A percentile compares a stretch with the other conserved stretches of the same genome.
Evolutionary conservation across 1,140 invertebrate species (phyloP).

Genomic region (Zophobas morio): DNA sequence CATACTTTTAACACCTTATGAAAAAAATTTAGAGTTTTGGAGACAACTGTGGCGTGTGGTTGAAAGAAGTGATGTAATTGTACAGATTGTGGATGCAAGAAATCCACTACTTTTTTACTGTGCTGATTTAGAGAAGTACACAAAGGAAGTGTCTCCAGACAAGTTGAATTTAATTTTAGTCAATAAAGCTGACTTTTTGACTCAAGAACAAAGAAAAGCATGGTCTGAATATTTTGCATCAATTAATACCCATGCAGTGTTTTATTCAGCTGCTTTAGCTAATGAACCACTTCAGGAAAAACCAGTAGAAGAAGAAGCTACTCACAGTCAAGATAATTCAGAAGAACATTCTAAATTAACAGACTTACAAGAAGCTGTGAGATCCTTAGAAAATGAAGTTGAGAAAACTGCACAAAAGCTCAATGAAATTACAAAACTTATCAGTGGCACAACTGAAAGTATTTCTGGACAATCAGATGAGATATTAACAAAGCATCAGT

Average conservation of each 20-base stretch:
- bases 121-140: slow-evolving; percentile 95
- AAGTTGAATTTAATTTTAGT: slow-evolving; percentile 91
- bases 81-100: slow-evolving; percentile 97
- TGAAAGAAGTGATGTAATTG: slow-evolving; percentile 94
- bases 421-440: slow-evolving; percentile 66
- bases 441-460: neutral
- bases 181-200: slow-evolving; percentile 98
- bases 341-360: slow-evolving; percentile 63
- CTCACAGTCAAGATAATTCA: slow-evolving; percentile 60
- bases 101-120: slow-evolving; percentile 97
- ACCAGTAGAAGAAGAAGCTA: slow-evolving; percentile 64
- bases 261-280: slow-evolving; percentile 85
- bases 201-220: slow-evolving; percentile 80
- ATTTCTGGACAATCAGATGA: slow-evolving; percentile 64
- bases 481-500: slow-evolving; percentile 73
- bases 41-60: slow-evolving; percentile 98
- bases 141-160: slow-evolving; percentile 83
- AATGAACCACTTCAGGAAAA: slow-evolving; percentile 60
- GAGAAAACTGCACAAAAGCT: slow-evolving; percentile 68
- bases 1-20: slow-evolving; percentile 94
- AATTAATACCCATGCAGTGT: slow-evolving; percentile 78
- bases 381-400: slow-evolving; percentile 65
- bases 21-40: slow-evolving; percentile 99
- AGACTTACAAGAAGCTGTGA: slow-evolving; percentile 56
- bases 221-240: slow-evolving; percentile 93